phyloP scores from a whole-genome alignment of 2,113 vertebrate genomes.

The Tursiops truncatus region DNA sequence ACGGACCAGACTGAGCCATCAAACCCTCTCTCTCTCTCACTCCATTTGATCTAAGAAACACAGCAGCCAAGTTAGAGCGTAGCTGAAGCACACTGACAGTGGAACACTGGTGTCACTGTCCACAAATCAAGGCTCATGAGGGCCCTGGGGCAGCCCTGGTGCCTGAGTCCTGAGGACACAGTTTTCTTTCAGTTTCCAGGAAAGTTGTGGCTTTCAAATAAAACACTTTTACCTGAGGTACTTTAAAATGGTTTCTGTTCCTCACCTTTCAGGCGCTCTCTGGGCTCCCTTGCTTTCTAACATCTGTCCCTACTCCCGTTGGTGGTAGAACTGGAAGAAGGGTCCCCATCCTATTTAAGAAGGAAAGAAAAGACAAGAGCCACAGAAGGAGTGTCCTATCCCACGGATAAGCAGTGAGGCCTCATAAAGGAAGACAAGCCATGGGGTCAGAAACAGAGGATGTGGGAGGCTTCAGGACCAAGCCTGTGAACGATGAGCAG shows the following conservation, averaged over 20 bases:
- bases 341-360: background rate
- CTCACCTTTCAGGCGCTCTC: background rate
- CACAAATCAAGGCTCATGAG: background rate
- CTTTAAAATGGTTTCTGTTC: background rate
- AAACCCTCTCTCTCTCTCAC: no score
- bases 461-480: background rate
- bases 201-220: background rate
- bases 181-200: background rate
- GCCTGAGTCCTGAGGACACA: background rate
- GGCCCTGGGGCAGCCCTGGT: background rate
- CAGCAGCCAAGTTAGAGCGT: background rate
- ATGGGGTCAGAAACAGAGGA: background rate
- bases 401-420: background rate
- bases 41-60: background rate
- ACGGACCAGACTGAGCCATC: background rate
- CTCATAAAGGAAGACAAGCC: background rate
- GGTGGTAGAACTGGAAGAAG: background rate
- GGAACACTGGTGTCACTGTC: background rate
- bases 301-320: background rate
- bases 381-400: background rate
- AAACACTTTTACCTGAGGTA: background rate
- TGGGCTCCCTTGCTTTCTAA: background rate
- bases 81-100: fast-evolving
- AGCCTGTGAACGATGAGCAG: background rate
- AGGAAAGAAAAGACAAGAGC: background rate